phyloP scores from a whole-genome alignment of 2,113 vertebrate species.

The Theristicus caerulescens region DNA sequence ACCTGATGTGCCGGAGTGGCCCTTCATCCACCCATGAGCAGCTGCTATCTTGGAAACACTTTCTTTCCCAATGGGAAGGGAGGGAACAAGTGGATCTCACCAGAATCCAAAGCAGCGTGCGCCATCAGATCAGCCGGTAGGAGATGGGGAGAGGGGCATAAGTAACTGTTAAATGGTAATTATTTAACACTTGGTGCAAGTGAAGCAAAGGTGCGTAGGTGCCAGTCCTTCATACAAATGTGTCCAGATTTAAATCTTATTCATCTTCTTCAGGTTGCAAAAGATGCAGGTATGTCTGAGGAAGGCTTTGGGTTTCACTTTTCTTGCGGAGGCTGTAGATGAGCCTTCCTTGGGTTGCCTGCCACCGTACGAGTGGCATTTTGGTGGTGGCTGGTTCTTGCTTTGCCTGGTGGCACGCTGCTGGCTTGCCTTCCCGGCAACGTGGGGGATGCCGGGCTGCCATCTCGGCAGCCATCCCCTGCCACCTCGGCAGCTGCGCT shows the following conservation, averaged over 20 bases:
- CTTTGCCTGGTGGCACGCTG: not conserved
- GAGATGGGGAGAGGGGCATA: not conserved
- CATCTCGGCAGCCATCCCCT: accelerated
- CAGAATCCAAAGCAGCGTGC: not conserved
- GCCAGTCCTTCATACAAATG: not conserved
- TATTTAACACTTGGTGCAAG: not conserved
- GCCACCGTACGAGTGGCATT: not conserved
- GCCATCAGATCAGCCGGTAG: not conserved
- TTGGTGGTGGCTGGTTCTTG: not conserved
- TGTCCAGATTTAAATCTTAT: accelerated
- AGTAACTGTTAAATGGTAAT: not conserved
- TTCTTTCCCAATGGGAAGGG: not conserved
- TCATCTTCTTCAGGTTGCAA: not conserved
- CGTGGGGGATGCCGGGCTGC: not conserved
- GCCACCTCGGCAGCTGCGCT: not conserved
- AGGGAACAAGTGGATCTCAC: not conserved
- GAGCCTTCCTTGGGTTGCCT: not conserved
- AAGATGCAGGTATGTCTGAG: not conserved
- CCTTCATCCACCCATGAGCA: not conserved
- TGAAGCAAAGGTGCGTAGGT: not conserved
- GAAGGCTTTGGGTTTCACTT: not conserved
- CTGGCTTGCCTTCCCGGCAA: not conserved
- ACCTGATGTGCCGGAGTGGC: not conserved
- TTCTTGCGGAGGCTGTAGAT: not conserved
- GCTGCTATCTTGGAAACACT: not conserved